Evolutionary conservation across 53 echinoderm and acorn worm species (phyloP).

Genomic region (Crossaster papposus): DNA sequence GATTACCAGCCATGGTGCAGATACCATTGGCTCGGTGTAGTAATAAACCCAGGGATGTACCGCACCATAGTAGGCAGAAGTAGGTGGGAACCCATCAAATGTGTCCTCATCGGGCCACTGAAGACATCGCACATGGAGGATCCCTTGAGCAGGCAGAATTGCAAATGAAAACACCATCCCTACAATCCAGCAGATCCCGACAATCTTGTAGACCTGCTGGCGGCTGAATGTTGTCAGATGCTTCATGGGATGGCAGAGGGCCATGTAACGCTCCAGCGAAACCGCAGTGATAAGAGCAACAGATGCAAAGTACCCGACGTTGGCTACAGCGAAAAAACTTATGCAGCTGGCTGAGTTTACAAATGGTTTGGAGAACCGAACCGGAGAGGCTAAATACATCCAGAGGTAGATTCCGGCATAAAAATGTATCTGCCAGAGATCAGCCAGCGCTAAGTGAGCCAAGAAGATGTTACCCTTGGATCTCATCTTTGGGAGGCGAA

Average conservation of each 20-base stretch:
- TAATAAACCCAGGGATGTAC: constrained; percentile 25
- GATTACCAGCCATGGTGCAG: not conserved
- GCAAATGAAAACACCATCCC: not conserved
- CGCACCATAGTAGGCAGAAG: not conserved
- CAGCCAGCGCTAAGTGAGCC: constrained; percentile 38
- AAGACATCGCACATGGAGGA: constrained; percentile 3
- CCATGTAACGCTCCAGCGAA: constrained; percentile 27
- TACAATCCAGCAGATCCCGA: constrained; percentile 42
- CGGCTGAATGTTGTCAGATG: not conserved
- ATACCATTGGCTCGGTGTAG: constrained; percentile 14
- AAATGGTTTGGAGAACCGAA: not conserved
- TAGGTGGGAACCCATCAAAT: not conserved
- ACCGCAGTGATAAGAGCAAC: constrained; percentile 19
- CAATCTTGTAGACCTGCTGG: not conserved
- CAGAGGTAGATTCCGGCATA: not conserved
- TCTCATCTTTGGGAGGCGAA: constrained; percentile 2
- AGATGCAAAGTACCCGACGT: not conserved
- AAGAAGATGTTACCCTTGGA: not conserved
- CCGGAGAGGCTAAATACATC: not conserved
- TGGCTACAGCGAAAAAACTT: no score
- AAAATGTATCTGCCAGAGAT: not conserved
- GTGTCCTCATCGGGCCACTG: constrained; percentile 14
- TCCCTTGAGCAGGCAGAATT: not conserved
- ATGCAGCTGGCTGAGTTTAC: not conserved
- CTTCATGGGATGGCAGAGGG: constrained; percentile 33